Conservation (phyloP, 1,140 invertebrate genomes). For the Heliconius congener region DNA sequence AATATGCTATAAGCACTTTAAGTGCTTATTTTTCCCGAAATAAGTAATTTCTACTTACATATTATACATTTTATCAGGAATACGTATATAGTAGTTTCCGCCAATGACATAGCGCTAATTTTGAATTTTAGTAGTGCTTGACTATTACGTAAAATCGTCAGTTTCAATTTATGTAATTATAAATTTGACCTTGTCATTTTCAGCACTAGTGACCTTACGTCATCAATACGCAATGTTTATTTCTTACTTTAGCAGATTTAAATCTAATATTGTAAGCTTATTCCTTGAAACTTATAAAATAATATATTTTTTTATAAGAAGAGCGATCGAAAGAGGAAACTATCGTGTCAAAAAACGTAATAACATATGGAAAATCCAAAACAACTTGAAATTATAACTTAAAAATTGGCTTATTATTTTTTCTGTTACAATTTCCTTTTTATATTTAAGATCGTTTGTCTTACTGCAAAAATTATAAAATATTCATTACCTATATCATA, state of each 20-base stretch:
- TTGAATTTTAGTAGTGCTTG: slow-evolving; percentile 30
- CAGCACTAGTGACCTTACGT: slow-evolving; percentile 66
- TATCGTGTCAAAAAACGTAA: too few relatives aligned
- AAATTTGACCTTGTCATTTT: slow-evolving; percentile 71
- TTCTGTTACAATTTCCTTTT: not conserved
- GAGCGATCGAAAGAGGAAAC: not conserved
- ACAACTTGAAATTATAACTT: not conserved
- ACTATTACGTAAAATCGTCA: slow-evolving; percentile 37
- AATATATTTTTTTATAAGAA: not conserved
- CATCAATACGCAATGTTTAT: slow-evolving; percentile 56
- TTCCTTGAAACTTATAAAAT: not conserved
- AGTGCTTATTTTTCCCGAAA: not conserved
- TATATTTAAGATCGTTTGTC: too few relatives aligned
- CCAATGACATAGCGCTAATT: slow-evolving; percentile 35
- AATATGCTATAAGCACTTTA: not conserved
- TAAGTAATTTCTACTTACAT: slow-evolving; percentile 13
- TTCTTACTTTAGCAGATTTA: slow-evolving; percentile 39
- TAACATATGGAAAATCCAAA: too few relatives aligned
- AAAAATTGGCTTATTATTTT: not conserved
- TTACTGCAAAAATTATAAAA: not conserved
- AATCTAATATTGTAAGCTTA: not conserved
- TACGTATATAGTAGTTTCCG: slow-evolving; percentile 21
- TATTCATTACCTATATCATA: not conserved
- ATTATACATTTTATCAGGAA: slow-evolving; percentile 20
- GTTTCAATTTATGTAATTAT: slow-evolving; percentile 53